Conservation (phyloP, 2,888 invertebrate species). For the Osmoderma eremita region DNA sequence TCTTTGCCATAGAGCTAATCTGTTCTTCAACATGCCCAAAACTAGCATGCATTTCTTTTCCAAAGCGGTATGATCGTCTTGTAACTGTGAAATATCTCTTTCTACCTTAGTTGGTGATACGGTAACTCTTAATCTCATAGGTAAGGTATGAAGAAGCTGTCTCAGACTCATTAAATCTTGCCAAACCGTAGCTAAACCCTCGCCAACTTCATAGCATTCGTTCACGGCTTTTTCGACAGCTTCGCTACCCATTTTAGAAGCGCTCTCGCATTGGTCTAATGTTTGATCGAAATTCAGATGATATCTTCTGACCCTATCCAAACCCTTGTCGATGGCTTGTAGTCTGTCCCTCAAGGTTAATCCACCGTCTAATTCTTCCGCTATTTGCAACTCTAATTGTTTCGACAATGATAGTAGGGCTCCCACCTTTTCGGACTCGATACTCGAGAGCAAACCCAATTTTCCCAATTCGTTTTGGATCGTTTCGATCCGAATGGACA, state of each 20-base stretch:
- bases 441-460: constrained; percentile 76
- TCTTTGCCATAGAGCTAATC: constrained; percentile 78
- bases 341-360: constrained; percentile 79
- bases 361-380: constrained; percentile 82
- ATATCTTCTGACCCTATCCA: constrained; percentile 74
- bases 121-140: constrained; percentile 77
- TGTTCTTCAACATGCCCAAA: constrained; percentile 49
- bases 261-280: constrained; percentile 78
- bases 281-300: constrained; percentile 71
- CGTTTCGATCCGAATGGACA: constrained; percentile 77
- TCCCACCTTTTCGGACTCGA: constrained; percentile 82
- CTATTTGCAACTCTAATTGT: constrained; percentile 75
- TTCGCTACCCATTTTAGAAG: constrained; percentile 79
- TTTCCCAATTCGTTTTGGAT: constrained; percentile 84
- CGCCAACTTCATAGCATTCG: constrained; percentile 76
- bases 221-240: constrained; percentile 80
- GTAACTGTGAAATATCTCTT: constrained; percentile 77
- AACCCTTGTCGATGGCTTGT: constrained; percentile 76
- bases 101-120: constrained; percentile 82
- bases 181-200: constrained; percentile 79
- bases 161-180: constrained; percentile 79
- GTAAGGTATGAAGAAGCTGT: constrained; percentile 81
- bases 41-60: constrained; percentile 40
- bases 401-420: constrained; percentile 76
- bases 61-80: constrained; percentile 76